Evolutionary conservation across 2,888 invertebrate genomes (phyloP).

Genomic region (Hybos culiciformis): DNA sequence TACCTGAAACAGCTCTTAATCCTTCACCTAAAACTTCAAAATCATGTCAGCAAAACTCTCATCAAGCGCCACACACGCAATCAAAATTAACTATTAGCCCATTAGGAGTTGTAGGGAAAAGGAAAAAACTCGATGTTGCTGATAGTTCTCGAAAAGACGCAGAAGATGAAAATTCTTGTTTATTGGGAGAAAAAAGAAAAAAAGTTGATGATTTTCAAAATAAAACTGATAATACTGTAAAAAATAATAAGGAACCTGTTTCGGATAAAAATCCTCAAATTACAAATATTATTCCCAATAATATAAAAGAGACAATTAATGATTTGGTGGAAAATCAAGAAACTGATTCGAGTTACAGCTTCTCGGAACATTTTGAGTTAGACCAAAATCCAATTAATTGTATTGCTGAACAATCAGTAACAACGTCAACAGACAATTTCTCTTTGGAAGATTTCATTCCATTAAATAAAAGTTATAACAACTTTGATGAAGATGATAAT

Average conservation of each 20-base stretch:
- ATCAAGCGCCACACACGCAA: background rate
- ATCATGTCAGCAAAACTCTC: too few relatives aligned
- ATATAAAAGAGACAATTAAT: slow-evolving; percentile 6
- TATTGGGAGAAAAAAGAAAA: too few relatives aligned
- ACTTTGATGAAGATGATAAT: background rate
- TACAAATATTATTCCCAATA: too few relatives aligned
- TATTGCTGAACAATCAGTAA: too few relatives aligned
- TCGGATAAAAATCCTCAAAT: too few relatives aligned
- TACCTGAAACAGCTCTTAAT: too few relatives aligned
- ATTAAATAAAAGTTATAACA: slow-evolving; percentile 13
- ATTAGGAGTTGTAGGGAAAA: background rate
- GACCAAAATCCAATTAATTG: too few relatives aligned
- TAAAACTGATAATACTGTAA: too few relatives aligned
- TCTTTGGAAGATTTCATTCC: slow-evolving; percentile 29
- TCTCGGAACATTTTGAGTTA: slow-evolving; percentile 34
- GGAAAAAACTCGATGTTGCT: background rate
- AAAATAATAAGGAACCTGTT: too few relatives aligned
- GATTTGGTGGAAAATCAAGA: slow-evolving; percentile 18
- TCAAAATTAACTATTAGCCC: background rate
- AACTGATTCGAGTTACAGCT: slow-evolving; percentile 34
- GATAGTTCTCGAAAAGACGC: background rate
- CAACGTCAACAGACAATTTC: background rate
- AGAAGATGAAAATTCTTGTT: background rate
- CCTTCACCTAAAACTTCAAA: too few relatives aligned
- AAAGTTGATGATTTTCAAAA: too few relatives aligned